Percentiles rank a stretch among this genome's conserved stretches.
Evolutionary conservation across 1,140 invertebrate species (phyloP).

Genomic region (Aphaenogaster ashmeadi): DNA sequence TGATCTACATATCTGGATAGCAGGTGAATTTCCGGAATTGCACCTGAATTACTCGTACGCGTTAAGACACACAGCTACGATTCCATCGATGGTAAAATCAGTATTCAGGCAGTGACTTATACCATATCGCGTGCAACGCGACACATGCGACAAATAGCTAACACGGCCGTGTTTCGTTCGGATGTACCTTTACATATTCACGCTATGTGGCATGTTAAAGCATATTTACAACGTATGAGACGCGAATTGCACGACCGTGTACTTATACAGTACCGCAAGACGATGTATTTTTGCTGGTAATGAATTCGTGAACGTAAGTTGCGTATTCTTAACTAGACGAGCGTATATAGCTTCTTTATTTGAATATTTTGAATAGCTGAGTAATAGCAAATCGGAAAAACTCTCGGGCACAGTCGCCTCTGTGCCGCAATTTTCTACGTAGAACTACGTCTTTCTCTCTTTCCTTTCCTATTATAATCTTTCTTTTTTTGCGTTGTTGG

Average conservation of each 20-base stretch:
- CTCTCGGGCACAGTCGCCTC: no score
- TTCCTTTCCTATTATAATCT: no score
- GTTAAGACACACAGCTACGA: slow-evolving; percentile 34
- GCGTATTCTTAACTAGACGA: not conserved
- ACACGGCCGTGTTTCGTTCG: slow-evolving; percentile 39
- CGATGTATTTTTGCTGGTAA: not conserved
- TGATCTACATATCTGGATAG: not conserved
- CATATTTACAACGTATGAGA: slow-evolving; percentile 21
- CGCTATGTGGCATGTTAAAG: slow-evolving; percentile 46
- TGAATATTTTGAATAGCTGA: not conserved
- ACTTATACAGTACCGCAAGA: slow-evolving; percentile 20
- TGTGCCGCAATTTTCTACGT: no score
- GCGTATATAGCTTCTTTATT: not conserved
- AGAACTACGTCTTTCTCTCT: no score
- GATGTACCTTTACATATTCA: slow-evolving; percentile 49
- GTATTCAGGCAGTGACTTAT: slow-evolving; percentile 44
- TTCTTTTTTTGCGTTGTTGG: no score
- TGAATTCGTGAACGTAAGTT: slow-evolving; percentile 8
- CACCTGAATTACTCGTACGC: not conserved
- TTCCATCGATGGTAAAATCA: slow-evolving; percentile 37
- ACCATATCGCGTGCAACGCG: slow-evolving; percentile 31
- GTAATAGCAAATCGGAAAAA: no score
- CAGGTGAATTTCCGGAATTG: not conserved
- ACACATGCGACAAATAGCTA: slow-evolving; percentile 43
- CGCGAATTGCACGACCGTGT: not conserved